Evolutionary conservation across 2,888 invertebrate genomes (phyloP).

Genomic region (Pantelozetes paolii): DNA sequence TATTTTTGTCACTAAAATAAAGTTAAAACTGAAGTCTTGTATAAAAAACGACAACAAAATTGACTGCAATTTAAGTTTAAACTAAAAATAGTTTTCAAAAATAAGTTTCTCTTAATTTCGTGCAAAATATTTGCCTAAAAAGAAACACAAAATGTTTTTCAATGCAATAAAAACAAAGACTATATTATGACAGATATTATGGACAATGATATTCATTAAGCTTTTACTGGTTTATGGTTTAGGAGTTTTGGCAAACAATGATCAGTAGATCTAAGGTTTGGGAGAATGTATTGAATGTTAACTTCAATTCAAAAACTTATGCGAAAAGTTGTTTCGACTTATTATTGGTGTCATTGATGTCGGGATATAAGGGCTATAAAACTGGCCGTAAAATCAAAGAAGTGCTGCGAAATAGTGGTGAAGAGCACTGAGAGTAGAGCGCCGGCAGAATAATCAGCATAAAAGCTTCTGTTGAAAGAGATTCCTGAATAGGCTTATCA

Average conservation of each 20-base stretch:
- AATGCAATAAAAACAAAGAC: not conserved
- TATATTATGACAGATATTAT: not conserved
- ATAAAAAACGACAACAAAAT: not conserved
- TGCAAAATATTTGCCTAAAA: no score
- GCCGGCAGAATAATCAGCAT: slow-evolving; percentile 30
- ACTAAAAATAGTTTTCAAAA: no score
- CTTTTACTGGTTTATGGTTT: not conserved
- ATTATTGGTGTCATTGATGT: slow-evolving; percentile 26
- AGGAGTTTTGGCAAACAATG: not conserved
- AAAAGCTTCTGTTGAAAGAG: slow-evolving; percentile 31
- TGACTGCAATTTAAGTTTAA: no score
- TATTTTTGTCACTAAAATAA: not conserved
- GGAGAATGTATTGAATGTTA: not conserved
- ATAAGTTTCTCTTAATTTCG: no score
- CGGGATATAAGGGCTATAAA: slow-evolving; percentile 32
- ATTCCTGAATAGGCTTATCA: slow-evolving; percentile 29
- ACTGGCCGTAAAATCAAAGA: slow-evolving; percentile 27
- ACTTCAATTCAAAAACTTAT: no score
- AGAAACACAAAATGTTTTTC: no score
- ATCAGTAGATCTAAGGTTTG: slow-evolving; percentile 20
- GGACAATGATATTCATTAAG: slow-evolving; percentile 25
- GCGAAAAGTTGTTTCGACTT: slow-evolving; percentile 18
- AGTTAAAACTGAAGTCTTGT: not conserved
- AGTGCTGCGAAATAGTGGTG: not conserved
- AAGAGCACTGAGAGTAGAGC: not conserved